These are phyloP conservation scores for Myiopsitta monachus DNA, from an alignment of 2,113 vertebrate genomes.

Conservation along the genomic window DNA sequence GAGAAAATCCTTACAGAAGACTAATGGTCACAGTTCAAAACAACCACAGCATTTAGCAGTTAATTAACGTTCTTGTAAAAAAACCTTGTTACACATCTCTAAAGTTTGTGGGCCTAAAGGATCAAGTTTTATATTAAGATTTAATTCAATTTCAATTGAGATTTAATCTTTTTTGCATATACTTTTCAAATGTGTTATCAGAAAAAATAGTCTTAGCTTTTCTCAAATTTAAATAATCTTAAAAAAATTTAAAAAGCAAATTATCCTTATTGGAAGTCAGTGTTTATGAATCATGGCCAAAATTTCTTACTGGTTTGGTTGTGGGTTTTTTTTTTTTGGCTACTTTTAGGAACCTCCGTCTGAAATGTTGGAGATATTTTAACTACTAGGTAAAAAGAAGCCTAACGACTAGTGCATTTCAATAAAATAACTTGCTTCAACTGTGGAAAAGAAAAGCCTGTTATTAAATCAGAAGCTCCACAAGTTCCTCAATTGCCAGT, in stretches of 20 bases:
- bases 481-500: neutral
- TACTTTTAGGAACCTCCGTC: neutral
- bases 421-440: neutral
- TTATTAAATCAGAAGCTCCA: neutral
- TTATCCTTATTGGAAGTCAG: neutral
- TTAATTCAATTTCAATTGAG: neutral
- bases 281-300: neutral
- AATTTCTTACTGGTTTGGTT: neutral
- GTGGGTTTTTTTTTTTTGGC: neutral
- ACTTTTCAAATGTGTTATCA: neutral
- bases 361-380: neutral
- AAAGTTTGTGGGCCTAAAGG: neutral
- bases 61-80: neutral
- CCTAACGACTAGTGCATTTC: neutral
- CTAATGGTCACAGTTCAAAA: neutral
- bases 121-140: neutral
- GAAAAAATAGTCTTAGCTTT: neutral
- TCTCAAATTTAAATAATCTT: neutral
- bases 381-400: neutral
- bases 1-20: neutral
- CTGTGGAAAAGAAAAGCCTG: neutral
- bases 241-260: neutral
- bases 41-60: neutral
- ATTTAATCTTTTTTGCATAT: neutral
- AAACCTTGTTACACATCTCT: neutral